A percentile compares a stretch with the other conserved stretches of the same genome.
phyloP scores from a whole-genome alignment of 92 coral and sea anemone genomes.

The Umimayanthus kanabou region DNA sequence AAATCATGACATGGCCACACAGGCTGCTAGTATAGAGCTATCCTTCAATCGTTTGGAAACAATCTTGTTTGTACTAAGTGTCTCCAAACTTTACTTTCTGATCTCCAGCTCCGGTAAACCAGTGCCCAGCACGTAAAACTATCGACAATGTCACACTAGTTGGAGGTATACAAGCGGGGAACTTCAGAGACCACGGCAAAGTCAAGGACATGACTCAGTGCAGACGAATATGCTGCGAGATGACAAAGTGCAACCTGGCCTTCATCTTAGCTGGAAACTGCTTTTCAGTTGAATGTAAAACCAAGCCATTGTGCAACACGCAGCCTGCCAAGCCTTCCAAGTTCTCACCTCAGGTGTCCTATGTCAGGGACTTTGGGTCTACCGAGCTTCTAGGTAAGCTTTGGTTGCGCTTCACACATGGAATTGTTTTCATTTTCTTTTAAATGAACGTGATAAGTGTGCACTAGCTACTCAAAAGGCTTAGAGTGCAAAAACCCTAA shows the following conservation, averaged over 20 bases:
- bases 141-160: slow-evolving; percentile 78
- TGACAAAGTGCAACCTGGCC: slow-evolving; percentile 93
- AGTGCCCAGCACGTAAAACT: slow-evolving; percentile 83
- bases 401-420: not conserved
- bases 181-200: slow-evolving; percentile 94
- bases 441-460: not conserved
- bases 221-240: slow-evolving; percentile 94
- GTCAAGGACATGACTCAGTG: slow-evolving; percentile 85
- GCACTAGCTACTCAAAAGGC: not conserved
- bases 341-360: slow-evolving; percentile 82
- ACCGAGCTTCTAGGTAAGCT: slow-evolving; percentile 61
- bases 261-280: slow-evolving; percentile 93
- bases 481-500: too few species aligned
- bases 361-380: slow-evolving; percentile 77
- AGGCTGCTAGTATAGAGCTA: not conserved
- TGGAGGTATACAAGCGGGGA: slow-evolving; percentile 93
- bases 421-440: too few species aligned
- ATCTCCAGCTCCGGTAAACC: slow-evolving; percentile 36
- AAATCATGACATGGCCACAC: not conserved
- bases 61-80: not conserved
- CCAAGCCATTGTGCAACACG: slow-evolving; percentile 77
- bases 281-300: slow-evolving; percentile 96
- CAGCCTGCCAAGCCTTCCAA: slow-evolving; percentile 88
- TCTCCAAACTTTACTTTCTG: not conserved
- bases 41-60: too few species aligned